Evolutionary conservation across 2,797 vertebrate genomes (phyloP).

Genomic region (Steatocranus sp.): DNA sequence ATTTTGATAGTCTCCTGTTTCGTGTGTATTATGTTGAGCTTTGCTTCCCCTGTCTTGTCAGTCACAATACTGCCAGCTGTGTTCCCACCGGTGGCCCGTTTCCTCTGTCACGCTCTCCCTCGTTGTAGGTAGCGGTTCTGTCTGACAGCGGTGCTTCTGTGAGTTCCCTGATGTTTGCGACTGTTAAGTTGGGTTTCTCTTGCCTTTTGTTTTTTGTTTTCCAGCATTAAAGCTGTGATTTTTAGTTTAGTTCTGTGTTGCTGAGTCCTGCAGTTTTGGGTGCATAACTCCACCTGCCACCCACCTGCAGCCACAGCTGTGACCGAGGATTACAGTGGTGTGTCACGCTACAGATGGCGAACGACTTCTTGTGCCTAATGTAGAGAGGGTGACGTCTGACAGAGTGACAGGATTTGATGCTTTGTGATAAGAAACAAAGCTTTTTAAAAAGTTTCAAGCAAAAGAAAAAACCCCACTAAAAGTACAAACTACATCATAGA

Average conservation of each 20-base stretch:
- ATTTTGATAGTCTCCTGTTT: background rate
- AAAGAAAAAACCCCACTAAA: background rate
- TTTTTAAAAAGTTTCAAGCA: background rate
- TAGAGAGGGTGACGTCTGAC: background rate
- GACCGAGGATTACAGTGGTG: accelerated
- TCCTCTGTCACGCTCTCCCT: background rate
- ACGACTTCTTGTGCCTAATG: background rate
- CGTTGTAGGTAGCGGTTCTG: background rate
- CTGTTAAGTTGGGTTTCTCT: accelerated
- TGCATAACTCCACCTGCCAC: background rate
- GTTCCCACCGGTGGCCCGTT: accelerated
- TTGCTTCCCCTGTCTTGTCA: background rate
- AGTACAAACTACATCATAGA: accelerated
- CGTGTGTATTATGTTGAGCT: background rate
- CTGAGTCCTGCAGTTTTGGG: background rate
- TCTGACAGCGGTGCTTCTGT: background rate
- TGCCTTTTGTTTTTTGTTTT: background rate
- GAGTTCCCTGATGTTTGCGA: background rate
- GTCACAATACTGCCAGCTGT: background rate
- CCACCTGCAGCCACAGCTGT: background rate
- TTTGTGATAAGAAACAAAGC: background rate
- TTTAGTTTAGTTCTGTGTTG: accelerated
- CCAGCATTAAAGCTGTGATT: background rate
- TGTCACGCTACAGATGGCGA: background rate
- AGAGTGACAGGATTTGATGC: background rate